A percentile compares a stretch with the other conserved stretches of the same genome.
Conservation (phyloP, 1,140 invertebrate genomes). For the Pseudobourletiella spinata region DNA sequence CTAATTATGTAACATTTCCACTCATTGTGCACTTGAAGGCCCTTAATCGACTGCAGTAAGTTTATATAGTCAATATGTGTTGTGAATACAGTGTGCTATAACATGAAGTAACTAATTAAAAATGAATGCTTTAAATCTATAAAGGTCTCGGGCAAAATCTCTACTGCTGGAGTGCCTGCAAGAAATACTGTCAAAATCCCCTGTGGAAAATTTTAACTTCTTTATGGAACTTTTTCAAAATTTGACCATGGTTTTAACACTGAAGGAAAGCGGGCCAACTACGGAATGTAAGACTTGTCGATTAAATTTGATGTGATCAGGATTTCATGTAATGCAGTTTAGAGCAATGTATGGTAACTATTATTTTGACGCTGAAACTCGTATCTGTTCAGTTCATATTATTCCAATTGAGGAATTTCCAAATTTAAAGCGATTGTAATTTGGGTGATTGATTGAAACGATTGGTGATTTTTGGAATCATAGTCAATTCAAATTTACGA, state of each 20-base stretch:
- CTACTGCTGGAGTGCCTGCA: background rate
- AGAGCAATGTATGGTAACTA: too few relatives aligned
- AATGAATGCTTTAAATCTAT: background rate
- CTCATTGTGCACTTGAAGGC: constrained; percentile 18
- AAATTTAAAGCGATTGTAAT: too few relatives aligned
- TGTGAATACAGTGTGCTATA: background rate
- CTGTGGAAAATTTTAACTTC: background rate
- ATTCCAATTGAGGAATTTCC: too few relatives aligned
- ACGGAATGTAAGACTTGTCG: background rate
- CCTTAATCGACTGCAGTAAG: constrained; percentile 14
- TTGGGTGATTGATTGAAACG: too few relatives aligned
- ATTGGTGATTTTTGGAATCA: too few relatives aligned
- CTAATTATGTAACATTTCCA: constrained; percentile 16
- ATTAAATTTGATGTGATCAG: too few relatives aligned
- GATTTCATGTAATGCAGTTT: too few relatives aligned
- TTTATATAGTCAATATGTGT: background rate
- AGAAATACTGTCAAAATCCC: background rate
- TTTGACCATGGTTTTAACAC: background rate
- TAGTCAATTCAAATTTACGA: too few relatives aligned
- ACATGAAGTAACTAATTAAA: background rate
- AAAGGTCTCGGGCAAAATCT: background rate
- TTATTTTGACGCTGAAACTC: too few relatives aligned
- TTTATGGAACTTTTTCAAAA: constrained; percentile 11
- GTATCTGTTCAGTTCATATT: too few relatives aligned
- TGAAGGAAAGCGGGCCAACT: background rate